A percentile compares a stretch with the other conserved stretches of the same genome.
These are phyloP conservation scores for Oxyruncus cristatus DNA, from an alignment of 2,113 vertebrate species.

Conservation along the genomic window DNA sequence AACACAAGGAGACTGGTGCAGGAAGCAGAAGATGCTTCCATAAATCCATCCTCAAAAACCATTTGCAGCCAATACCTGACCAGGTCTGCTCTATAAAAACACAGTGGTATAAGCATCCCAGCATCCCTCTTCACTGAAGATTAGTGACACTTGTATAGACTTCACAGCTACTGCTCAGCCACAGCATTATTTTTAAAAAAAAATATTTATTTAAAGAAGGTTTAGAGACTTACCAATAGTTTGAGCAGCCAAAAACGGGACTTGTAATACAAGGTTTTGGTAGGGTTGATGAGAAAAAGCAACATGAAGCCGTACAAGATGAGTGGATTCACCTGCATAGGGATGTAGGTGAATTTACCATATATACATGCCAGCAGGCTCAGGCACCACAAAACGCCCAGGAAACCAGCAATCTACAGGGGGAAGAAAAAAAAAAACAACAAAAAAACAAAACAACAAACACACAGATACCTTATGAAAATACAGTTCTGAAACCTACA, in stretches of 20 bases:
- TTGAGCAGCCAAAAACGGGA: slow-evolving; percentile 99
- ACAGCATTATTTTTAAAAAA: background rate
- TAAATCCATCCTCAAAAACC: background rate
- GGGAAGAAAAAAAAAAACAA: background rate
- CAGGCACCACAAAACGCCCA: slow-evolving; percentile 95
- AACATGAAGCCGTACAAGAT: slow-evolving; percentile 94
- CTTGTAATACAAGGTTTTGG: slow-evolving; percentile 98
- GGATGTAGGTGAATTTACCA: slow-evolving; percentile 81
- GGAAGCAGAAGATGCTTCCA: background rate
- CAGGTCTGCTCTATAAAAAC: background rate
- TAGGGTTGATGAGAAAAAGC: slow-evolving; percentile 96
- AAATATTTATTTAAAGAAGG: background rate
- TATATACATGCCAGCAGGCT: slow-evolving; percentile 95
- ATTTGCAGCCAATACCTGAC: background rate
- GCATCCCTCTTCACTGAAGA: background rate
- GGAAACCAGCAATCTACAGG: slow-evolving; percentile 92
- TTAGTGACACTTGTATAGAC: background rate
- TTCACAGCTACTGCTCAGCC: background rate
- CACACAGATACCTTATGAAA: slow-evolving; percentile 1
- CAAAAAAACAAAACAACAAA: background rate
- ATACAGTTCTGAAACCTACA: background rate
- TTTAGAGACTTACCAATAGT: slow-evolving; percentile 86
- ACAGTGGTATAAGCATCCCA: background rate
- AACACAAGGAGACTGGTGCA: background rate
- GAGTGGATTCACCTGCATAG: slow-evolving; percentile 94